Evolutionary conservation across 1,140 invertebrate genomes (phyloP).

Genomic region (Euglossa dilemma): DNA sequence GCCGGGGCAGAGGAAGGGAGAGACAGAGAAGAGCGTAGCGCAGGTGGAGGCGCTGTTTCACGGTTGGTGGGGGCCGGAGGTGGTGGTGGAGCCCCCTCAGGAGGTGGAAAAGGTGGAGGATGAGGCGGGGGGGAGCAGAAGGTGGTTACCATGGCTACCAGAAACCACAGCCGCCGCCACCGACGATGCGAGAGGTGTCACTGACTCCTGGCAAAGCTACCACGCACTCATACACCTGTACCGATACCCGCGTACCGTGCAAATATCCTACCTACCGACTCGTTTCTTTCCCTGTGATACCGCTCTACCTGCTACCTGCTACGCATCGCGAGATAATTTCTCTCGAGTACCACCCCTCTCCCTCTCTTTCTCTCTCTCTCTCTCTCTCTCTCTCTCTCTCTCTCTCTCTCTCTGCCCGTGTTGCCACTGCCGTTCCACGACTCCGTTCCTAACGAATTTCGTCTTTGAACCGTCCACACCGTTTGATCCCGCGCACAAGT

Average conservation of each 20-base stretch:
- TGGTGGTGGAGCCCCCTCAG: slow-evolving; percentile 55
- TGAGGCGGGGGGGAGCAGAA: slow-evolving; percentile 60
- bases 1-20: slow-evolving; percentile 45
- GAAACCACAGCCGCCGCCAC: slow-evolving; percentile 77
- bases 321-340: slow-evolving; percentile 59
- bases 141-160: slow-evolving; percentile 81
- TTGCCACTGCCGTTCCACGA: slow-evolving; percentile 13
- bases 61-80: slow-evolving; percentile 63
- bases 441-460: slow-evolving; percentile 58
- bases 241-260: slow-evolving; percentile 13
- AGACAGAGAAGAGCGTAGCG: slow-evolving; percentile 47
- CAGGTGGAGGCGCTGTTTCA: slow-evolving; percentile 58
- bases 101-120: slow-evolving; percentile 61
- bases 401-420: slow-evolving; percentile 41
- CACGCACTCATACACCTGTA: slow-evolving; percentile 45
- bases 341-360: slow-evolving; percentile 49
- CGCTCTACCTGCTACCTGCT: slow-evolving; percentile 5
- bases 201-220: slow-evolving; percentile 79
- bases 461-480: slow-evolving; percentile 35
- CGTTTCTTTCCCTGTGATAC: not conserved
- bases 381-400: no score
- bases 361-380: no score
- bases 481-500: slow-evolving; percentile 42
- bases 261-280: not conserved
- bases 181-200: slow-evolving; percentile 82